These are phyloP conservation scores for Thecocarcelia acutangulata DNA, from an alignment of 2,888 invertebrate genomes.

Conservation along the genomic window DNA sequence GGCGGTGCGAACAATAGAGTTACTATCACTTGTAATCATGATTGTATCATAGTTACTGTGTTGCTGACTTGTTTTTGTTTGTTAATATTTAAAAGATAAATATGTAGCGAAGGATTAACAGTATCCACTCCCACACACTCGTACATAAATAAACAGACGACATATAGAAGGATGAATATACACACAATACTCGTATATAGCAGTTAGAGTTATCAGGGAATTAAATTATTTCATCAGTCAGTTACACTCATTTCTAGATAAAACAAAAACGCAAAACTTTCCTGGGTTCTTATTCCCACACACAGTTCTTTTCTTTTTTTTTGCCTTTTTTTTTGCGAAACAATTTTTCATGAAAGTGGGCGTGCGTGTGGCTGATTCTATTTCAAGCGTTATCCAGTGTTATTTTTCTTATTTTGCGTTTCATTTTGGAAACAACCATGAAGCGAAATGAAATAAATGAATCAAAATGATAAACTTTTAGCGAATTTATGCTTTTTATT, in stretches of 20 bases:
- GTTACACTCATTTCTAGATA: conserved; percentile 13
- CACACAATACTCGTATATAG: background rate
- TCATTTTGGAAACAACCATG: conserved; percentile 14
- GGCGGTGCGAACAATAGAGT: too few relatives aligned
- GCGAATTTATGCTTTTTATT: conserved; percentile 23
- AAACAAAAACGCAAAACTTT: background rate
- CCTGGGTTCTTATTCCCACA: background rate
- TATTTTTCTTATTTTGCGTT: conserved; percentile 7
- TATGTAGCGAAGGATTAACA: too few relatives aligned
- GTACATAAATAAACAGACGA: background rate
- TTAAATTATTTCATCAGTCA: conserved; percentile 45
- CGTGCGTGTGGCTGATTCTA: background rate
- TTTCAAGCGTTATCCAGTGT: background rate
- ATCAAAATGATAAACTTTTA: conserved; percentile 52
- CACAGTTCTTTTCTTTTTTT: conserved; percentile 5
- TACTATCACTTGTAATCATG: too few relatives aligned
- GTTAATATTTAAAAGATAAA: too few relatives aligned
- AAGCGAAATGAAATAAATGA: background rate
- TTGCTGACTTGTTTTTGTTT: too few relatives aligned
- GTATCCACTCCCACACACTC: background rate
- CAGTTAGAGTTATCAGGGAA: background rate
- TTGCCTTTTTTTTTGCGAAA: conserved; percentile 1
- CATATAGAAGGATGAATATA: background rate
- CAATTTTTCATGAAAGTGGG: background rate
- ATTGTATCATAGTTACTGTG: too few relatives aligned